Conservation (phyloP, 1,140 invertebrate species). For the Telenomus remus region DNA sequence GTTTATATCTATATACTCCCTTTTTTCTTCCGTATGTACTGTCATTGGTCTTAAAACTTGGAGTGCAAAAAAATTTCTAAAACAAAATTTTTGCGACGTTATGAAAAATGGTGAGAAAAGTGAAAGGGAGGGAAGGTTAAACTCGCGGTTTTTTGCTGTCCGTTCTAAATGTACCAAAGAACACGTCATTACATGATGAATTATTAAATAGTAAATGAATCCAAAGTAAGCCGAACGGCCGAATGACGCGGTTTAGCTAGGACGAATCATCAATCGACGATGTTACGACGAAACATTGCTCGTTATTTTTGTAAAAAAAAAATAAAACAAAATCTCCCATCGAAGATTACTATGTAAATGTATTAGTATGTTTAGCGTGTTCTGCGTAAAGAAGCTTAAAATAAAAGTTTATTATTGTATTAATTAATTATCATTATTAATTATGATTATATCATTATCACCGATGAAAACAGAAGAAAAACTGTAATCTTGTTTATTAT, state of each 20-base stretch:
- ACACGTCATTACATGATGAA: slow-evolving; percentile 68
- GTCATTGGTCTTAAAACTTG: slow-evolving; percentile 25
- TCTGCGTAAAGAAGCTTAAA: slow-evolving; percentile 69
- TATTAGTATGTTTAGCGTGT: slow-evolving; percentile 67
- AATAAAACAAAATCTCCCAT: slow-evolving; percentile 48
- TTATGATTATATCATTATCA: slow-evolving; percentile 55
- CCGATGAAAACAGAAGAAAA: slow-evolving; percentile 59
- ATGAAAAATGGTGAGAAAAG: slow-evolving; percentile 55
- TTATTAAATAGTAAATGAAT: slow-evolving; percentile 63
- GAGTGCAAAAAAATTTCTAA: slow-evolving; percentile 24
- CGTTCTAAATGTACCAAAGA: slow-evolving; percentile 74
- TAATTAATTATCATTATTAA: slow-evolving; percentile 56
- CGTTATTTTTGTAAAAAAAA: slow-evolving; percentile 74
- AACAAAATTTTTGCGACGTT: slow-evolving; percentile 20
- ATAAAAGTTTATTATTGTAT: slow-evolving; percentile 70
- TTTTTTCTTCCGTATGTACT: slow-evolving; percentile 14
- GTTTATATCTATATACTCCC: slow-evolving; percentile 13
- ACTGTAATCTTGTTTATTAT: slow-evolving; percentile 71
- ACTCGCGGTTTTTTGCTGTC: slow-evolving; percentile 66
- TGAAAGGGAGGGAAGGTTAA: slow-evolving; percentile 52
- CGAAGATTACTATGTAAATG: slow-evolving; percentile 65
- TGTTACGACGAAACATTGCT: slow-evolving; percentile 70
- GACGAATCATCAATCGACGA: slow-evolving; percentile 66
- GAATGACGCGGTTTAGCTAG: slow-evolving; percentile 62
- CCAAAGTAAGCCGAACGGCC: slow-evolving; percentile 58